Evolutionary conservation across 2,113 vertebrate species (phyloP), one percentile per base, ranked within the genome.

Genomic region (Prolemur simus): DNA sequence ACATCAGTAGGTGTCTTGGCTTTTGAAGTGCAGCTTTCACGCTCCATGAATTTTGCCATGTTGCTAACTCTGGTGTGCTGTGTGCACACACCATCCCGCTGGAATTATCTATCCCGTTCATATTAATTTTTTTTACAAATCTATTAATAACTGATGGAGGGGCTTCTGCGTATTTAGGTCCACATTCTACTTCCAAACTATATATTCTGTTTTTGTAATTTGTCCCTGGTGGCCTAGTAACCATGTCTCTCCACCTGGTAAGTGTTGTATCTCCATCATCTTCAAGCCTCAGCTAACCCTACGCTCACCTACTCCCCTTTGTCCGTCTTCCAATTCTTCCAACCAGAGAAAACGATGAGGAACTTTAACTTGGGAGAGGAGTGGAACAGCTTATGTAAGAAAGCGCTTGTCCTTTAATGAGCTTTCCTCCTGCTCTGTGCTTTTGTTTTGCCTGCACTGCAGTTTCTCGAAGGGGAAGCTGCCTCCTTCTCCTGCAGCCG

Each of bases 301-400:
- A 97, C 99, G 99, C 97, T 99, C 99, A 39, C 99, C 99, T 78
- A 99, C 99, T 97, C 99, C 99, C 96, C 99, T 99, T 97, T 99
- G 99, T 84, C 99, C 99, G 96, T 99, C 99, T 99, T 99, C 99
- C 98, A 99, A 99, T 99, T 99, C 99, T 98, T 99, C 99, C 99
- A 99, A 99, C 98, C 99, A 99, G 98, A 99, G 99, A 99, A 99
- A 99, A 99, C 99, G 99, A 99, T 99, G 99, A 99, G 99, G 99
- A 98, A 99, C 99, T 99, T 99, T 99, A 99, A 99, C 99, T 99
- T 5, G 54, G 20, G 54, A 56, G 34, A 54, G 10, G 8, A 92
- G 89, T 4, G 60, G 58, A 91, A 89, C 17, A 66, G 39, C 68
- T 93, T 71, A 74, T 87, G 86, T 85, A 64, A 93, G 45, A 52